Evolutionary conservation across 1,140 invertebrate genomes (phyloP).

Genomic region (Zaprionus ornatus): DNA sequence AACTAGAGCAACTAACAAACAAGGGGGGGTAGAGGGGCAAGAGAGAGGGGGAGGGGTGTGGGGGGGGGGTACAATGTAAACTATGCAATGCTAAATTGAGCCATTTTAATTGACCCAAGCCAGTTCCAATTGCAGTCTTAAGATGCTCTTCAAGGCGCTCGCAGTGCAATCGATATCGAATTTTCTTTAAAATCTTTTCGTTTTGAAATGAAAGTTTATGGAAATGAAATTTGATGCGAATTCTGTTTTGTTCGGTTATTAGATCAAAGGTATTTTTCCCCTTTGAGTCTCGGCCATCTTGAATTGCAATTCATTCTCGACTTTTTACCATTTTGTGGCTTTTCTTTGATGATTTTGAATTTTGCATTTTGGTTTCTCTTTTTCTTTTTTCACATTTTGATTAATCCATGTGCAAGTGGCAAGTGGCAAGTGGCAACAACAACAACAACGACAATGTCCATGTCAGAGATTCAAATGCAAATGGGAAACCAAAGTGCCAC

Average conservation of each 20-base stretch:
- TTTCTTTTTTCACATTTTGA: neutral
- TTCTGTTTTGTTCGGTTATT: too few species aligned
- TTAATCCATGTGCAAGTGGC: neutral
- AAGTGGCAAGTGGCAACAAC: neutral
- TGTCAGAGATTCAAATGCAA: constrained; percentile 3
- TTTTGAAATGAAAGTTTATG: too few species aligned
- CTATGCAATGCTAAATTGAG: neutral
- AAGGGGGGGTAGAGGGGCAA: too few species aligned
- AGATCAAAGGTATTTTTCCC: too few species aligned
- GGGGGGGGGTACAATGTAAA: neutral
- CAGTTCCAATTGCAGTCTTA: too few species aligned
- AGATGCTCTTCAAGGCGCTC: too few species aligned
- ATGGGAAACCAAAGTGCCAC: neutral
- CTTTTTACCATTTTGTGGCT: neutral
- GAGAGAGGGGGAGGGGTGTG: neutral
- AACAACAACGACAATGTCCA: neutral
- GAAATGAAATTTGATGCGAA: too few species aligned
- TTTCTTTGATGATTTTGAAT: neutral
- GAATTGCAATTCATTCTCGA: neutral
- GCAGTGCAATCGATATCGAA: too few species aligned
- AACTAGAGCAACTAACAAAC: constrained; percentile 12
- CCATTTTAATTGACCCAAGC: too few species aligned
- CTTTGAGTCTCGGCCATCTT: too few species aligned
- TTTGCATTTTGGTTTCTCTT: neutral
- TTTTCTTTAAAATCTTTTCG: too few species aligned